Conservation (phyloP, 1,140 invertebrate genomes). For the Lethrus apterus region DNA sequence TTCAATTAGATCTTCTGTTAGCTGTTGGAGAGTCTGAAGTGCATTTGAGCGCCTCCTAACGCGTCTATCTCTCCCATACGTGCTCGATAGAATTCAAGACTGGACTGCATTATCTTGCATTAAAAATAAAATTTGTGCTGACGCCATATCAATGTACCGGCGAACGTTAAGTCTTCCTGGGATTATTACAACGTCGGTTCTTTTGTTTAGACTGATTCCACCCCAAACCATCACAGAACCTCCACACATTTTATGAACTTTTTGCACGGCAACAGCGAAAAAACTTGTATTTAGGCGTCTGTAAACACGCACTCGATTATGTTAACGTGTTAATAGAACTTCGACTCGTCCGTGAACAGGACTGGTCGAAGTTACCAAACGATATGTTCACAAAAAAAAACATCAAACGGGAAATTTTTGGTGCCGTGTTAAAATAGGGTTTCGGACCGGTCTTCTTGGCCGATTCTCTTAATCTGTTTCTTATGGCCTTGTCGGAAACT, state of each 20-base stretch:
- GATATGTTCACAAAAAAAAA: too few relatives aligned
- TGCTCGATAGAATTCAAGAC: not conserved
- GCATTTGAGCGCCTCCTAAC: not conserved
- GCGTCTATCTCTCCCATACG: not conserved
- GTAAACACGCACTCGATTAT: not conserved
- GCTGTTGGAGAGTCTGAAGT: not conserved
- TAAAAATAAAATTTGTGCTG: too few relatives aligned
- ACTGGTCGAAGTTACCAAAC: too few relatives aligned
- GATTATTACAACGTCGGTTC: not conserved
- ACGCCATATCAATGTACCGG: too few relatives aligned
- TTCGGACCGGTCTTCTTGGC: too few relatives aligned
- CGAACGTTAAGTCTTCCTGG: too few relatives aligned
- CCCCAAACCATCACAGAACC: slow-evolving; percentile 1
- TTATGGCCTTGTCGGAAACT: too few relatives aligned
- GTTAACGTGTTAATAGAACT: not conserved
- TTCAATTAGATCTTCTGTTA: not conserved
- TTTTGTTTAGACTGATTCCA: not conserved
- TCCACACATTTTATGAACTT: not conserved
- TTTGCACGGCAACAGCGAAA: not conserved
- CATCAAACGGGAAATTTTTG: too few relatives aligned
- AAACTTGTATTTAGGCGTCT: not conserved
- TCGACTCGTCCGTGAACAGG: too few relatives aligned
- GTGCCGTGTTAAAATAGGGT: too few relatives aligned
- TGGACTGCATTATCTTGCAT: too few relatives aligned
- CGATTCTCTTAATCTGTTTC: too few relatives aligned